phyloP scores from a whole-genome alignment of 1,140 invertebrate genomes.

The Pachypsylla venusta region DNA sequence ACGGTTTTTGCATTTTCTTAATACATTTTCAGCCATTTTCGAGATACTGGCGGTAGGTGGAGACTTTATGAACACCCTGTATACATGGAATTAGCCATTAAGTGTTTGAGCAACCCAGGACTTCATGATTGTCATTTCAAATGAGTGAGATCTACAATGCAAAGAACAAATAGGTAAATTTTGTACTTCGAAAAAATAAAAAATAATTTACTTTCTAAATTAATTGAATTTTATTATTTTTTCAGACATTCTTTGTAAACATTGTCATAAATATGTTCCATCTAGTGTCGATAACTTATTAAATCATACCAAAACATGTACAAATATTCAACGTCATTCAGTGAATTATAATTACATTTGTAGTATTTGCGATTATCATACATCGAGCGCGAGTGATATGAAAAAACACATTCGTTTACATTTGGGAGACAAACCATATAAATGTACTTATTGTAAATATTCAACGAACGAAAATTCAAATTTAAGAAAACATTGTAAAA shows the following conservation, averaged over 20 bases:
- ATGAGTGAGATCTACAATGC: no score
- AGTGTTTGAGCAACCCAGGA: no score
- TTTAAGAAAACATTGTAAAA: not conserved
- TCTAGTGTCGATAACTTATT: not conserved
- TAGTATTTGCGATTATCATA: not conserved
- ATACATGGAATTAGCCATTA: no score
- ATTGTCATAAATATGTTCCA: not conserved
- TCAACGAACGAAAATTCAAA: not conserved
- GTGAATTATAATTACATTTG: not conserved
- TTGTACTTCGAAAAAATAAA: not conserved
- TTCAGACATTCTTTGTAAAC: not conserved
- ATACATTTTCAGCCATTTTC: no score
- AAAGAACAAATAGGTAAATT: not conserved
- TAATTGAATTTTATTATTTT: no score
- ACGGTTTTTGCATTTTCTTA: no score
- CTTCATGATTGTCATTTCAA: no score
- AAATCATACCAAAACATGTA: conserved; percentile 2
- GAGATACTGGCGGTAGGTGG: no score
- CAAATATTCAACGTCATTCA: not conserved
- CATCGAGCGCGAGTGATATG: not conserved
- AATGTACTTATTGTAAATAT: not conserved
- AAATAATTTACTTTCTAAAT: no score
- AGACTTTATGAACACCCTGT: no score
- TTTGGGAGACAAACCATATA: not conserved
- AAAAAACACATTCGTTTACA: not conserved